These are phyloP conservation scores for Chunga burmeisteri DNA, from an alignment of 2,113 vertebrate species.

Conservation along the genomic window DNA sequence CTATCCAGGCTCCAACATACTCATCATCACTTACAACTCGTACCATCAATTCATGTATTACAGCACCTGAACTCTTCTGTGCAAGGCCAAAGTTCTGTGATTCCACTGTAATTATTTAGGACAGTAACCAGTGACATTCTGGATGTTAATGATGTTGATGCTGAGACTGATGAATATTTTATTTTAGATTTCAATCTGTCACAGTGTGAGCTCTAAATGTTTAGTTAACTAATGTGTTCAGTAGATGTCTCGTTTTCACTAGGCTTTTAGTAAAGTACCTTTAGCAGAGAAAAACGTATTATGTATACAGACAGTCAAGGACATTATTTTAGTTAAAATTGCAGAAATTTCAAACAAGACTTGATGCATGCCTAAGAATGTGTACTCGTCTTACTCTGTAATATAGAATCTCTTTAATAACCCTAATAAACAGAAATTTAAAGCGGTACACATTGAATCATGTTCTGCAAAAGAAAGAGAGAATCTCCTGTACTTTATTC, in stretches of 20 bases:
- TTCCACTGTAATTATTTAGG: not conserved
- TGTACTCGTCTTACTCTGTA: not conserved
- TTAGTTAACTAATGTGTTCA: not conserved
- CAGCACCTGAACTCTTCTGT: not conserved
- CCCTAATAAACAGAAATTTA: not conserved
- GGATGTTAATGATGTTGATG: not conserved
- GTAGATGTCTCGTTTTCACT: not conserved
- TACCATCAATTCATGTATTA: not conserved
- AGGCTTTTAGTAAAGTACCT: not conserved
- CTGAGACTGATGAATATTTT: not conserved
- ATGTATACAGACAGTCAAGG: not conserved
- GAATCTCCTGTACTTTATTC: not conserved
- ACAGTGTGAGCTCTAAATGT: not conserved
- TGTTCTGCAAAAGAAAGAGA: not conserved
- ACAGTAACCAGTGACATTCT: not conserved
- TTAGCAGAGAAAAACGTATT: not conserved
- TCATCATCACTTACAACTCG: not conserved
- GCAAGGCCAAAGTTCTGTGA: not conserved
- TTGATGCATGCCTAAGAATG: not conserved
- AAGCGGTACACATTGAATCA: not conserved
- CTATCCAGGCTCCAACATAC: not conserved
- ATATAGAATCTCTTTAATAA: not conserved
- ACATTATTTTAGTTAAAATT: not conserved
- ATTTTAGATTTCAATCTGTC: not conserved
- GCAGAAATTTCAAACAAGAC: not conserved